Base-by-base conservation (phyloP, 2,113 vertebrate species). In the Enhydra lutris region DNA sequence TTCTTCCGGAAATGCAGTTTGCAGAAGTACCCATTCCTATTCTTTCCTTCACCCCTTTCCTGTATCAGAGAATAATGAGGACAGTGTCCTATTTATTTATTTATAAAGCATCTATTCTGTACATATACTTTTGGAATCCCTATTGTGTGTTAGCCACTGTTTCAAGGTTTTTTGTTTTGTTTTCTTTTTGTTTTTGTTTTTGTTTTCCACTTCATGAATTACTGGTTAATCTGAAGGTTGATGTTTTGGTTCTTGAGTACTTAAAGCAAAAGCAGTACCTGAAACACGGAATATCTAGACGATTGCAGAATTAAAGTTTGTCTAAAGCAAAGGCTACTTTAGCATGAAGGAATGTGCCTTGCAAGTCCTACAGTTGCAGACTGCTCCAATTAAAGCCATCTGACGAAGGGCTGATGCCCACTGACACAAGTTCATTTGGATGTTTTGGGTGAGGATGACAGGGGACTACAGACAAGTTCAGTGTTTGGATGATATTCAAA, bases 281-380 rank as follows among this genome's bases (percentile, higher is more conserved):
- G 3, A 45, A 57, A 18, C 0, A 23, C 24, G 50, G 63, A 92
- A 6, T 71, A 47, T 13, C 2, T 90, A 55, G 7, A 92, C 0
- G 1, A 45, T 1, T 76, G 13, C 12, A 65, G 21, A 78, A 47
- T 20, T 52, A 34, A 94, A 81, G 0, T 67, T 23, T 50, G 1
- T 34, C 11, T 45, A 31, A 71, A 95, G 18, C 36, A 61, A 91
- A 94, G 26, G 6, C 4, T 81, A 45, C 23, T 31, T 4, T 1
- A 59, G 7, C 4, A 15, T 6, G 17, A 2, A 24, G 29, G 4
- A n/a, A 39, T 24, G 6, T 8, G 6, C 26, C 3, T 10, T 57
- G 26, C 7, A 90, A 61, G 4, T 1, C 2, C 36, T 31, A 15
- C 1, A 36, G 1, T 24, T 67, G 31, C 17, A 89, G 45, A 57